Evolutionary conservation across 2,888 invertebrate genomes (phyloP).

Genomic region (Dromius quadrimaculatus): DNA sequence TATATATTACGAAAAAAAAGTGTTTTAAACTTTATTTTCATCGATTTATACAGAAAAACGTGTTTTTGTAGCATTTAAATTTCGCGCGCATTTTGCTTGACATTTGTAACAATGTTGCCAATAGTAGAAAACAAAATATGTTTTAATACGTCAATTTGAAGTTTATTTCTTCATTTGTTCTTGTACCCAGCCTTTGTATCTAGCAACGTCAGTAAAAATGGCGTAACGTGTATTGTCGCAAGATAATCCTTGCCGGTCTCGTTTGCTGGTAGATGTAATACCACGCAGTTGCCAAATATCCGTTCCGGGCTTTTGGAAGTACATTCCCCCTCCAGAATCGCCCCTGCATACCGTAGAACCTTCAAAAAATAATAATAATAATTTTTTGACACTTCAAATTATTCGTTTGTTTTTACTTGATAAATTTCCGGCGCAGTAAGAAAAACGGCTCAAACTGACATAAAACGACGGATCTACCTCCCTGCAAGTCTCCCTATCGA

Average conservation of each 20-base stretch:
- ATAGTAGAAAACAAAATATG: no score
- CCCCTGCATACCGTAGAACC: slow-evolving; percentile 63
- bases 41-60: no score
- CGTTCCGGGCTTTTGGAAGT: slow-evolving; percentile 14
- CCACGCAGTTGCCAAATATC: slow-evolving; percentile 54
- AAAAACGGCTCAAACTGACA: neutral
- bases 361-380: slow-evolving; percentile 38
- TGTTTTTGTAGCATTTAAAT: no score
- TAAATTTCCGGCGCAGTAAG: slow-evolving; percentile 24
- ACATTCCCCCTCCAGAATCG: slow-evolving; percentile 66
- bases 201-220: slow-evolving; percentile 39
- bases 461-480: slow-evolving; percentile 17
- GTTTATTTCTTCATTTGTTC: slow-evolving; percentile 20
- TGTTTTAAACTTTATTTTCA: no score
- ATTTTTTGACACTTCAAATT: neutral
- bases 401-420: neutral
- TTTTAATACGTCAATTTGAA: no score
- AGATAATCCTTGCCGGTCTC: neutral
- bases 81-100: no score
- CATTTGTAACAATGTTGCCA: no score
- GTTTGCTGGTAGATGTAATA: slow-evolving; percentile 19
- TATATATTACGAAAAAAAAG: no score
- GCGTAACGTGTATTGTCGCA: slow-evolving; percentile 31
- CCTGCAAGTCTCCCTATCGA: slow-evolving; percentile 20
- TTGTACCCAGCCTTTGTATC: slow-evolving; percentile 23